Percentiles rank a stretch among this genome's conserved stretches.
phyloP scores from a whole-genome alignment of 2,888 invertebrate species.

The Eristalinus sepulchralis region DNA sequence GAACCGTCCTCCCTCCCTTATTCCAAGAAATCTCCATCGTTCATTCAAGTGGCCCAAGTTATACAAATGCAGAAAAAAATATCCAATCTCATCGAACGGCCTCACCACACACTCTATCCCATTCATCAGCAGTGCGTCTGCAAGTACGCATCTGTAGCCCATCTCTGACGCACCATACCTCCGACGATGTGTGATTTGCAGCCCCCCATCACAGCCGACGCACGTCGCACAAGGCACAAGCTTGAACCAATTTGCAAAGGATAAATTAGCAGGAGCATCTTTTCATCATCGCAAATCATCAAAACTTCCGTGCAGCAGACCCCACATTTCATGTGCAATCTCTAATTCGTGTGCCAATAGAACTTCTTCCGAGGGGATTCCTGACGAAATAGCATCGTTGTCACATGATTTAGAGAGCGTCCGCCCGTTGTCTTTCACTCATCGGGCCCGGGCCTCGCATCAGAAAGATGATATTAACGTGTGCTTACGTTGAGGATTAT shows the following conservation, averaged over 20 bases:
- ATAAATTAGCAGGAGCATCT: constrained; percentile 64
- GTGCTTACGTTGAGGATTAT: constrained; percentile 18
- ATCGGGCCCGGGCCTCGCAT: background rate
- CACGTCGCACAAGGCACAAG: background rate
- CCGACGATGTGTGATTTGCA: background rate
- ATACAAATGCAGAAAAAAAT: background rate
- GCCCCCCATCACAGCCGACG: constrained; percentile 3
- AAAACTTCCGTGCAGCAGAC: constrained; percentile 47
- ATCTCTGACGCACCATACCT: background rate
- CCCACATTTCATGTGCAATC: constrained; percentile 52
- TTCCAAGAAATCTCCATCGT: background rate
- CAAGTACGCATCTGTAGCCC: background rate
- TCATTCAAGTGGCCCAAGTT: background rate
- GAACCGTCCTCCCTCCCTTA: background rate
- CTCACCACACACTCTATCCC: background rate
- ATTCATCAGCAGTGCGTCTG: background rate
- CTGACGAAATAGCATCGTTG: constrained; percentile 31
- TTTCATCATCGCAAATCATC: constrained; percentile 66
- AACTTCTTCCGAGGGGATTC: constrained; percentile 50
- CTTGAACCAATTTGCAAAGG: constrained; percentile 53
- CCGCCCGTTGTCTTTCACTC: constrained; percentile 8
- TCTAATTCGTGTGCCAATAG: constrained; percentile 58
- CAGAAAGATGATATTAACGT: constrained; percentile 8
- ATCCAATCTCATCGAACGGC: background rate
- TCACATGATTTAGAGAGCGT: constrained; percentile 9